A percentile compares a stretch with the other conserved stretches of the same genome.
phyloP scores from a whole-genome alignment of 2,113 vertebrate genomes.

The Salvelinus sp. region DNA sequence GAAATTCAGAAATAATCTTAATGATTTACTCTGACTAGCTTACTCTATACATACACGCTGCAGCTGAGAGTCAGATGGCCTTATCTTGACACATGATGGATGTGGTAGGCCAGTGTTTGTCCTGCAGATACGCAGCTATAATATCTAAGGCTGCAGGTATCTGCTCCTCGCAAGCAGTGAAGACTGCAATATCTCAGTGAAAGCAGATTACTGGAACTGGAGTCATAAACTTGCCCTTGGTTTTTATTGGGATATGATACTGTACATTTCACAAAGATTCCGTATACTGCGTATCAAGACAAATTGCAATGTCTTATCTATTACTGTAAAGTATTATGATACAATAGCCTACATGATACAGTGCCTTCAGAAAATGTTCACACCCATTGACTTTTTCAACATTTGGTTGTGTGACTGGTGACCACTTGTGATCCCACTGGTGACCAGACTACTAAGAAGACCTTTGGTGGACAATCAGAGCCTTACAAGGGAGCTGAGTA shows the following conservation, averaged over 20 bases:
- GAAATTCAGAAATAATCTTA: too few relatives aligned
- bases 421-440: too few relatives aligned
- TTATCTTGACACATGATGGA: neutral
- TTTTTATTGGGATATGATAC: neutral
- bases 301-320: neutral
- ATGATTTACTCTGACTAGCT: too few relatives aligned
- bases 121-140: neutral
- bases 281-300: too few relatives aligned
- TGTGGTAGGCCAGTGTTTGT: neutral
- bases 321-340: neutral
- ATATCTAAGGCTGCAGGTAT: neutral
- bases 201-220: neutral
- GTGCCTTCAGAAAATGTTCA: too few relatives aligned
- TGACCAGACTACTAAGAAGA: too few relatives aligned
- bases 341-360: neutral
- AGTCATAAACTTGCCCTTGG: neutral
- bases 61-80: neutral
- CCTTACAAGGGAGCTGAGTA: too few relatives aligned
- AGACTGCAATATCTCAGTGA: neutral
- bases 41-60: neutral
- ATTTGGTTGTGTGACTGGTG: too few relatives aligned
- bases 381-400: too few relatives aligned
- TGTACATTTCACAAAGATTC: neutral
- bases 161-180: neutral
- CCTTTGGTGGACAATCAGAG: too few relatives aligned